phyloP scores from a whole-genome alignment of 2,888 invertebrate species.

The Dicroscelio sp. region DNA sequence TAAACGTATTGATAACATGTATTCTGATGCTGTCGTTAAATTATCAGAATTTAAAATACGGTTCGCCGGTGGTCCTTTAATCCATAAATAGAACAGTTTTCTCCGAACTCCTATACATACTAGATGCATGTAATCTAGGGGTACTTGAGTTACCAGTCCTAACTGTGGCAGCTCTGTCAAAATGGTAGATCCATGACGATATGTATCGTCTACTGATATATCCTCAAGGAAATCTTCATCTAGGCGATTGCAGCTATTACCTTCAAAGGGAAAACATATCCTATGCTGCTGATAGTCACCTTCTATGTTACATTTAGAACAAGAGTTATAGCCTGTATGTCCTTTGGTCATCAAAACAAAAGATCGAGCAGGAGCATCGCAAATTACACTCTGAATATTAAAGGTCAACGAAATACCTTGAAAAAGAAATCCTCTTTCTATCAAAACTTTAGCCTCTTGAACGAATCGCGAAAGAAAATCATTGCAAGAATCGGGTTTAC shows the following conservation, averaged over 20 bases:
- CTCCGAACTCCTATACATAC: no score
- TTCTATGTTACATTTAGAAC: slow-evolving; percentile 75
- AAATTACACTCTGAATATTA: slow-evolving; percentile 70
- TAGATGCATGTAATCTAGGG: no score
- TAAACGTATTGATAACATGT: no score
- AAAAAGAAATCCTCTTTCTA: not conserved
- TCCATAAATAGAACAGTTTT: no score
- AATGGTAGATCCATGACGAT: no score
- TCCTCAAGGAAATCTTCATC: not conserved
- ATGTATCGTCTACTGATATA: no score
- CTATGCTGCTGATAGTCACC: slow-evolving; percentile 40
- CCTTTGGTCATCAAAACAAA: slow-evolving; percentile 73
- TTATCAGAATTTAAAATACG: no score
- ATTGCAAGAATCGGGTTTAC: not conserved
- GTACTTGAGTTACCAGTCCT: no score
- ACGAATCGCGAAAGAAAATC: not conserved
- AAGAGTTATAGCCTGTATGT: slow-evolving; percentile 78
- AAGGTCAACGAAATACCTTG: not conserved
- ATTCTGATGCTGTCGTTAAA: no score
- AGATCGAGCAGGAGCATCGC: slow-evolving; percentile 81
- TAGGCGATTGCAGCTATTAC: not conserved
- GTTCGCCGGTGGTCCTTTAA: no score
- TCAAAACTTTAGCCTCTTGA: not conserved
- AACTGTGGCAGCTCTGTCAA: no score
- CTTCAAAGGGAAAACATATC: not conserved